Percentiles rank a stretch among this genome's conserved stretches.
These are phyloP conservation scores for Thalpophila matura DNA, from an alignment of 2,888 invertebrate genomes.

Conservation along the genomic window DNA sequence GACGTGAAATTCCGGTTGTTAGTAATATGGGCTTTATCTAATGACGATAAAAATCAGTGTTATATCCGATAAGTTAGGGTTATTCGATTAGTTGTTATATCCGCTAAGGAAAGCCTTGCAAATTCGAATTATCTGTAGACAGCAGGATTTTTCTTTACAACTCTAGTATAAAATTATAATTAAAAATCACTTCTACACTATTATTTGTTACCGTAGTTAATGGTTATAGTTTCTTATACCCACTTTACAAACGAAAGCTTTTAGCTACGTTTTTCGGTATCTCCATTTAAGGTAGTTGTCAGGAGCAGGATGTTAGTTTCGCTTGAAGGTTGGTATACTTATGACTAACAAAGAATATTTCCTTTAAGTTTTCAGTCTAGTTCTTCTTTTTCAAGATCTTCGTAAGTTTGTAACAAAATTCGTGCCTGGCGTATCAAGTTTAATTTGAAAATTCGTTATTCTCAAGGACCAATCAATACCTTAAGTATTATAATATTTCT, in stretches of 20 bases:
- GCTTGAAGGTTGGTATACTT: slow-evolving; percentile 16
- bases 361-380: neutral
- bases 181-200: neutral
- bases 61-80: too few relatives aligned
- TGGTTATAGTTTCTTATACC: neutral
- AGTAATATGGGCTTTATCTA: neutral
- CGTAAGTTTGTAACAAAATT: slow-evolving; percentile 19
- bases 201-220: neutral
- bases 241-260: neutral
- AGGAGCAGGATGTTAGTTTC: neutral
- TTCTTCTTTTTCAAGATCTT: slow-evolving; percentile 17
- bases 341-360: slow-evolving; percentile 1
- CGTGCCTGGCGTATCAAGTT: slow-evolving; percentile 20
- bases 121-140: neutral
- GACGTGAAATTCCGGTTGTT: slow-evolving; percentile 15
- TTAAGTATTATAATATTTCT: slow-evolving; percentile 26
- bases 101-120: neutral
- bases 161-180: neutral
- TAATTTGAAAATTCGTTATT: slow-evolving; percentile 15
- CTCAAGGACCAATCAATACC: slow-evolving; percentile 13
- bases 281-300: neutral
- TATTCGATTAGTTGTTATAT: neutral
- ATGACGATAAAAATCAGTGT: neutral
- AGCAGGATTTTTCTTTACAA: neutral
- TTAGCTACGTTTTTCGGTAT: neutral